Percentiles rank a stretch among this genome's conserved stretches.
Evolutionary conservation across 1,140 invertebrate genomes (phyloP).

Genomic region (Drosophila aff.): DNA sequence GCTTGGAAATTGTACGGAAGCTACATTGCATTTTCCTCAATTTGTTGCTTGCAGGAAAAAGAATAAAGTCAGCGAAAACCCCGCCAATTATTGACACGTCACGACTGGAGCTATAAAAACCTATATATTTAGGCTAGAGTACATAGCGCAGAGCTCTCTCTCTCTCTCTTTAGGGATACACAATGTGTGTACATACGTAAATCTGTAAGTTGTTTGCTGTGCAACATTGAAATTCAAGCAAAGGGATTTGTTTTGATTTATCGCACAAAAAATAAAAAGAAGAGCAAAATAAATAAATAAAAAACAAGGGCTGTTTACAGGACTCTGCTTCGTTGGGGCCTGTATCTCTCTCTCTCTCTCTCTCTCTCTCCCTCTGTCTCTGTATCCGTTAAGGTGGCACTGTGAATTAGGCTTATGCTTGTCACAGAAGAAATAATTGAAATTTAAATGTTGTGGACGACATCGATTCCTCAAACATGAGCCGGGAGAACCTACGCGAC

Average conservation of each 20-base stretch:
- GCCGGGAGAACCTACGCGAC: constrained; percentile 9
- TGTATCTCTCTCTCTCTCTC: neutral
- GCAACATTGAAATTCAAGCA: constrained; percentile 59
- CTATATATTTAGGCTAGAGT: neutral
- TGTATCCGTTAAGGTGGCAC: constrained; percentile 26
- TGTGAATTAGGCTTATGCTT: constrained; percentile 44
- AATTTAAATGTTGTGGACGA: constrained; percentile 56
- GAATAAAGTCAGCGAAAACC: neutral
- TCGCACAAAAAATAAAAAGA: constrained; percentile 9
- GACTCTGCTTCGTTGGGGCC: neutral
- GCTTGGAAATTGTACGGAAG: neutral
- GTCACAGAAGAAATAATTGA: constrained; percentile 55
- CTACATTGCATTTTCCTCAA: neutral
- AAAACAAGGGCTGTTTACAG: constrained; percentile 18
- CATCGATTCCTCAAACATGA: constrained; percentile 19
- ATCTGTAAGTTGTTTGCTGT: constrained; percentile 37
- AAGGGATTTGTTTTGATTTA: constrained; percentile 71
- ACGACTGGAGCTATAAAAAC: neutral
- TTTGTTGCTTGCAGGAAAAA: neutral
- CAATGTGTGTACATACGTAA: constrained; percentile 9
- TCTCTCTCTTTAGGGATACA: neutral
- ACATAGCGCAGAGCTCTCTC: neutral
- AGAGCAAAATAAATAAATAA: neutral
- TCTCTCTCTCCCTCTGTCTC: neutral
- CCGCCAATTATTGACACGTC: constrained; percentile 5